phyloP scores from a whole-genome alignment of 2,113 vertebrate species.

The Sciurus niger region DNA sequence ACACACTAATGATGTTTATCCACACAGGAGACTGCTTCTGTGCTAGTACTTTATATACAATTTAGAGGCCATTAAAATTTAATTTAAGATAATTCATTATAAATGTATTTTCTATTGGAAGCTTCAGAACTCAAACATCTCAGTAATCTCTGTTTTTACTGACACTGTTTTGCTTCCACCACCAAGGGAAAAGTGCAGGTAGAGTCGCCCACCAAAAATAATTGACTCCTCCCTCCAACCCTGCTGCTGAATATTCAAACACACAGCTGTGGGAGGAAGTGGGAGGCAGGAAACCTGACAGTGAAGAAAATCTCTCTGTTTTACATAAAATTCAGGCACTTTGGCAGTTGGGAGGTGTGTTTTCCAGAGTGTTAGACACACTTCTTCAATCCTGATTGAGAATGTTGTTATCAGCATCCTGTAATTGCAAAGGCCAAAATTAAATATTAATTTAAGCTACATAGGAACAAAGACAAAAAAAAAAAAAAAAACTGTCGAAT shows the following conservation, averaged over 20 bases:
- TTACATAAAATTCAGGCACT: constrained; percentile 55
- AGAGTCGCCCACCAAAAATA: constrained; percentile 77
- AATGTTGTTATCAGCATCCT: constrained; percentile 60
- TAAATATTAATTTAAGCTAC: constrained; percentile 68
- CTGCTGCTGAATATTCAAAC: constrained; percentile 86
- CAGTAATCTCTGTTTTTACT: constrained; percentile 74
- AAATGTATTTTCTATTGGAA: constrained; percentile 72
- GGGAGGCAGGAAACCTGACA: constrained; percentile 75
- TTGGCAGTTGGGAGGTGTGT: constrained; percentile 29
- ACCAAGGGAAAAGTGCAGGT: constrained; percentile 74
- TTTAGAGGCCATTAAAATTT: constrained; percentile 81
- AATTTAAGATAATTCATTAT: constrained; percentile 79
- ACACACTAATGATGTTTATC: constrained; percentile 57
- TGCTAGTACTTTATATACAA: constrained; percentile 71
- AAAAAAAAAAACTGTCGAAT: constrained; percentile 18
- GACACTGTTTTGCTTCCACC: constrained; percentile 51
- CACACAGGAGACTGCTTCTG: constrained; percentile 49
- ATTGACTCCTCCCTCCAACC: constrained; percentile 81
- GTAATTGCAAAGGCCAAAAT: constrained; percentile 62
- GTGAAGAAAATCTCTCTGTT: constrained; percentile 29
- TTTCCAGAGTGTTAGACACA: constrained; percentile 61
- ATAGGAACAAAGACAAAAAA: constrained; percentile 55
- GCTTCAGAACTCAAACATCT: constrained; percentile 72
- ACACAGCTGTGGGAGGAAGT: constrained; percentile 84
- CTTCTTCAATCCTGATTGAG: constrained; percentile 65